Percentiles rank a stretch among this genome's conserved stretches.
Evolutionary conservation across 2,113 vertebrate species (phyloP).

Genomic region (Cathartes aura): DNA sequence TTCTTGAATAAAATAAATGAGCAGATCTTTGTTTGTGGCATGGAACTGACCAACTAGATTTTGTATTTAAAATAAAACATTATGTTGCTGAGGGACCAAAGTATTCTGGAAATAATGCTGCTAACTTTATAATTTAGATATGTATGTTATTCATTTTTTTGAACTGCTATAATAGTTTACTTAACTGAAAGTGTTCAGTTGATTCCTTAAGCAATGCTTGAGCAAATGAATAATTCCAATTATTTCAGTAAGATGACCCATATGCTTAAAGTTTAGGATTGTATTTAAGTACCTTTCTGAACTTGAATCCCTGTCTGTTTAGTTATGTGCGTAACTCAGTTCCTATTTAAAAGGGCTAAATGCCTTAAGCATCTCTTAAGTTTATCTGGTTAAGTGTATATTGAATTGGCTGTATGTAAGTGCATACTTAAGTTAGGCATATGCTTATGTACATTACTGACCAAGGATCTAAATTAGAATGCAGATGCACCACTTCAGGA

Average conservation of each 20-base stretch:
- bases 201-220: not conserved
- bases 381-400: not conserved
- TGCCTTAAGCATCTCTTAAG: not conserved
- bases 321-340: not conserved
- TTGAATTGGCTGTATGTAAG: not conserved
- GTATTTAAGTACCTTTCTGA: conserved; percentile 12
- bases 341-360: not conserved
- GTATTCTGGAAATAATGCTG: not conserved
- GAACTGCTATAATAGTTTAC: not conserved
- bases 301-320: not conserved
- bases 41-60: not conserved
- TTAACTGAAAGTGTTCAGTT: not conserved
- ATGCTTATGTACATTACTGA: not conserved
- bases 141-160: not conserved
- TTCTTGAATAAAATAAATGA: not conserved
- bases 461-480: not conserved
- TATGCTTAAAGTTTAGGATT: not conserved
- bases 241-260: not conserved
- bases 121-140: not conserved
- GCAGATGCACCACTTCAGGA: not conserved
- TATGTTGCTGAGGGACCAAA: not conserved
- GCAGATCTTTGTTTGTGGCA: not conserved
- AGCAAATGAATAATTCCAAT: not conserved
- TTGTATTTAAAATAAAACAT: not conserved
- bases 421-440: not conserved